These are phyloP conservation scores for Lasaia peninsularis DNA, from an alignment of 1,140 invertebrate genomes.

Conservation along the genomic window DNA sequence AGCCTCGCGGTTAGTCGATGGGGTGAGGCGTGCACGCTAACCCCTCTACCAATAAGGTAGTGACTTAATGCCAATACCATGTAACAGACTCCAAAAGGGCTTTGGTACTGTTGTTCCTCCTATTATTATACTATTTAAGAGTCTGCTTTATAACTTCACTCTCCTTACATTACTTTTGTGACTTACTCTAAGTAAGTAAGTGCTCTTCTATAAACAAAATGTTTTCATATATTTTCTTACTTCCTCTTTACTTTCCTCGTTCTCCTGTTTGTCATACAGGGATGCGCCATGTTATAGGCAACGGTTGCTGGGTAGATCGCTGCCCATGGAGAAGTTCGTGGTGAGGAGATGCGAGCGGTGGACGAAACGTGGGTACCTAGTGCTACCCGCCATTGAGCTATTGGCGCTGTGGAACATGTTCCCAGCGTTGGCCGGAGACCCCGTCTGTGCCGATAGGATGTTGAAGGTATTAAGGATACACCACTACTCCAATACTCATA, in stretches of 20 bases:
- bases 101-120: too few relatives aligned
- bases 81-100: too few relatives aligned
- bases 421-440: conserved; percentile 87
- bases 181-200: too few relatives aligned
- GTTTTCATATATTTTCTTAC: conserved; percentile 27
- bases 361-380: conserved; percentile 84
- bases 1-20: too few relatives aligned
- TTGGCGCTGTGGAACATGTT: conserved; percentile 97
- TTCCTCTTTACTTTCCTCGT: background rate
- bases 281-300: conserved; percentile 90
- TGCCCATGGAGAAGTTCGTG: conserved; percentile 98
- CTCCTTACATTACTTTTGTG: too few relatives aligned
- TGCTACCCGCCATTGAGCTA: conserved; percentile 91
- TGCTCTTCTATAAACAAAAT: background rate
- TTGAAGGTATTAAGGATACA: conserved; percentile 73
- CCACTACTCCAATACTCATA: background rate
- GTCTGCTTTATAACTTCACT: too few relatives aligned
- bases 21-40: too few relatives aligned
- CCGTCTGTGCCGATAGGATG: conserved; percentile 82
- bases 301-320: conserved; percentile 95
- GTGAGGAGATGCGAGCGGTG: conserved; percentile 90
- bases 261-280: conserved; percentile 58
- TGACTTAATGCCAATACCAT: too few relatives aligned
- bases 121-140: too few relatives aligned
- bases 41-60: too few relatives aligned